Evolutionary conservation across 1,140 invertebrate species (phyloP), one percentile per base, ranked within the genome.

Genomic region (Drosophila kurseongensis): DNA sequence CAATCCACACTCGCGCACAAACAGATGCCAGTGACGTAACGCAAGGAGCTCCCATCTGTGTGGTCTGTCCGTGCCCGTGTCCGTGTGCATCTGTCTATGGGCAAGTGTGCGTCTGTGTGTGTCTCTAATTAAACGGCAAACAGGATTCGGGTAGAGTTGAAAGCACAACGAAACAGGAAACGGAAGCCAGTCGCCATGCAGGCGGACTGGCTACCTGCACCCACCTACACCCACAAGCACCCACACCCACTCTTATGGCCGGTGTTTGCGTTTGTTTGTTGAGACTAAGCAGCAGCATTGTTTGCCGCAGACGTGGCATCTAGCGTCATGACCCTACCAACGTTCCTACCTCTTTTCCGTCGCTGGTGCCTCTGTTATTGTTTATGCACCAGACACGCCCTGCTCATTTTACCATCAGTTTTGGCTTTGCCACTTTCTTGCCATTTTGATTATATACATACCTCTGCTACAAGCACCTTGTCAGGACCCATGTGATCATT

Each of bases 101-200:
- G 16, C 42, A 44, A 44, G 23, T 23, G 44, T 61, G 45, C 58
- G 47, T 65, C 36, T 50, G 50, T 79, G 78, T 82, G 85, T 89
- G 85, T 90, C 84, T 89, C 84, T 89, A 89, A 89, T 89, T 89
- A 89, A 89, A 89, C 85, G 84, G 84, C 84, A 89, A 89, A 89
- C 84, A 89, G 84, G 84, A 89, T 89, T 89, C 84, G 74, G 89
- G 84, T 89, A 69, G 85, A 90, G 84, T 90, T 80, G 85, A 83
- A 83, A 90, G 84, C 80, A 73, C 80, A 89, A 78, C 85, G 85
- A 89, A 89, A 89, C 84, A 89, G 84, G 84, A 89, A 89, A 89
- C 84, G 84, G 84, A 89, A 90, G 85, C 85, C 84, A 78, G 84
- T 89, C 80, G 77, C 84, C 84, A 89, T 80, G 62, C 79, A 75